phyloP scores from a whole-genome alignment of 2,113 vertebrate species.

The Centropristis striata region DNA sequence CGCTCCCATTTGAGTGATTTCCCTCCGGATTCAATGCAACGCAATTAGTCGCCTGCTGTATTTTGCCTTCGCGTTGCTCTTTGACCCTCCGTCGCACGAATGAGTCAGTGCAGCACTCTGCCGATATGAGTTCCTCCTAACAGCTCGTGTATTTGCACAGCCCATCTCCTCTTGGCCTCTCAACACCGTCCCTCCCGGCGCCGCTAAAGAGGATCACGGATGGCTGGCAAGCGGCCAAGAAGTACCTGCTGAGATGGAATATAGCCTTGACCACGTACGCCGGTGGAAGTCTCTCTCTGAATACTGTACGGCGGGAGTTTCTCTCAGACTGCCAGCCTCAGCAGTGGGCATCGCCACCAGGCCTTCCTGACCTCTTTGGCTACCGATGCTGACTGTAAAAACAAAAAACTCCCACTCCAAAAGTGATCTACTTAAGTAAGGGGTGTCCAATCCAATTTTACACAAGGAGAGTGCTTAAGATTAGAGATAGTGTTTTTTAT shows the following conservation, averaged over 20 bases:
- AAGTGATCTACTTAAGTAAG: constrained; percentile 82
- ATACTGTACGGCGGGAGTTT: not conserved
- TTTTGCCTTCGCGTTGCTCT: constrained; percentile 63
- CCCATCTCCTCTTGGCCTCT: constrained; percentile 61
- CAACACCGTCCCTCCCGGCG: constrained; percentile 35
- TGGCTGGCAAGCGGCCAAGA: constrained; percentile 68
- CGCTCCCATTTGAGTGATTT: constrained; percentile 80
- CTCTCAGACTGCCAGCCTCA: constrained; percentile 43
- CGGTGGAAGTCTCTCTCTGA: constrained; percentile 12
- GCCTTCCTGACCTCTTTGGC: constrained; percentile 57
- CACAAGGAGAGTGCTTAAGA: constrained; percentile 73
- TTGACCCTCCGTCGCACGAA: constrained; percentile 54
- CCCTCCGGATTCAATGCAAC: constrained; percentile 78
- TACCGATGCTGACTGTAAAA: constrained; percentile 57
- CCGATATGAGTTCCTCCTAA: constrained; percentile 70
- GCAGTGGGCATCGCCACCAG: constrained; percentile 32
- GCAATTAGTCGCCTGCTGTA: constrained; percentile 76
- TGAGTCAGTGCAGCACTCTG: constrained; percentile 71
- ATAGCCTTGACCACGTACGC: constrained; percentile 50
- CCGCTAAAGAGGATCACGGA: constrained; percentile 75
- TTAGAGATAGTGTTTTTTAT: constrained; percentile 76
- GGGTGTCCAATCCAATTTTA: constrained; percentile 83
- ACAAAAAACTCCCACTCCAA: constrained; percentile 67
- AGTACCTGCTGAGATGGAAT: constrained; percentile 67
- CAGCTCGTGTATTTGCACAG: constrained; percentile 67